These are phyloP conservation scores for Oryzias celebensis DNA, from an alignment of 2,113 vertebrate species.

Conservation along the genomic window DNA sequence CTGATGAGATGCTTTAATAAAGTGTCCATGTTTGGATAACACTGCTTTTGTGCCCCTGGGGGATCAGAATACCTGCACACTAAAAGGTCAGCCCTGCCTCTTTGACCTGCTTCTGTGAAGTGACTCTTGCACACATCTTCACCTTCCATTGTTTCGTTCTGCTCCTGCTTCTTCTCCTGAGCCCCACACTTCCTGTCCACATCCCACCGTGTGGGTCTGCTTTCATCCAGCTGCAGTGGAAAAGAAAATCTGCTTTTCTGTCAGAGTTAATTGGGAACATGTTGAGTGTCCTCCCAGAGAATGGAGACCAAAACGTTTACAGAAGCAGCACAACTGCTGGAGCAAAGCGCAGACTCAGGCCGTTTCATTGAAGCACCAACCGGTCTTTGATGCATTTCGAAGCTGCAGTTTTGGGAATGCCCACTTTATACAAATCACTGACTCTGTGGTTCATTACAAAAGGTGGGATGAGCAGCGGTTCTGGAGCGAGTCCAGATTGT, in stretches of 20 bases:
- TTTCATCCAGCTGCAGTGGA: slow-evolving; percentile 28
- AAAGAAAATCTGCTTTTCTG: slow-evolving; percentile 27
- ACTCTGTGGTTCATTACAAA: neutral
- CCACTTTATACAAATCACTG: neutral
- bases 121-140: slow-evolving; percentile 3
- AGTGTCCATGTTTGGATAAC: slow-evolving; percentile 28
- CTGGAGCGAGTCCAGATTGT: slow-evolving; percentile 2
- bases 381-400: too few relatives aligned
- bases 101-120: slow-evolving; percentile 13
- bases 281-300: slow-evolving; percentile 35
- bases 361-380: too few relatives aligned
- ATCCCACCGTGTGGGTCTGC: slow-evolving; percentile 7
- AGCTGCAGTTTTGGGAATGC: neutral
- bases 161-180: slow-evolving; percentile 26
- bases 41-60: slow-evolving; percentile 43
- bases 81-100: neutral
- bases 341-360: too few relatives aligned
- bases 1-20: slow-evolving; percentile 26
- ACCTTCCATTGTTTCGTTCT: slow-evolving; percentile 19
- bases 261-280: slow-evolving; percentile 48
- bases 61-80: slow-evolving; percentile 34
- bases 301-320: slow-evolving; percentile 18
- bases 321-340: slow-evolving; percentile 45
- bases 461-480: neutral
- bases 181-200: slow-evolving; percentile 5